These are phyloP conservation scores for Drosophila quinaria DNA, from an alignment of 2,888 invertebrate species.

Conservation along the genomic window DNA sequence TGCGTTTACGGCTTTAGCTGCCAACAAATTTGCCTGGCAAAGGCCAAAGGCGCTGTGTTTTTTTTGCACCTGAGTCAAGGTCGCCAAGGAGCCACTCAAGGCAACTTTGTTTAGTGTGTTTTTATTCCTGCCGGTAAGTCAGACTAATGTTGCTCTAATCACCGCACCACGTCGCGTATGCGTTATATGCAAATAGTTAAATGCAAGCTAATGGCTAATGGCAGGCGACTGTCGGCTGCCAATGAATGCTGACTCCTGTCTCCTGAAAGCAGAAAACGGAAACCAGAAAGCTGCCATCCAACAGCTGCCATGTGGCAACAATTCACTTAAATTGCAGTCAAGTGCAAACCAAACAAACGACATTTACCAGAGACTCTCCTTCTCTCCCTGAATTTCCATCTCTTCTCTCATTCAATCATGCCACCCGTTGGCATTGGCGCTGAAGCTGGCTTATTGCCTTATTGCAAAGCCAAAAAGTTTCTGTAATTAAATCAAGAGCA, in stretches of 20 bases:
- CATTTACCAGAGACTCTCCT: conserved; percentile 2
- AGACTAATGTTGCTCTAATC: conserved; percentile 59
- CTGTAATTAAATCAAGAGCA: conserved; percentile 56
- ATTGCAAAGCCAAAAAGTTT: conserved; percentile 46
- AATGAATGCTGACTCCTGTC: conserved; percentile 2
- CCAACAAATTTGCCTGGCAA: conserved; percentile 39
- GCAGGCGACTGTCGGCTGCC: conserved; percentile 39
- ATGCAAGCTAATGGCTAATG: conserved; percentile 51
- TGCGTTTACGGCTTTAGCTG: background rate
- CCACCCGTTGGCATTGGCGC: background rate
- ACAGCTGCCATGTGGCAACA: conserved; percentile 39
- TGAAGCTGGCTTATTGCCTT: conserved; percentile 48
- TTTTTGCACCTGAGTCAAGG: conserved; percentile 67
- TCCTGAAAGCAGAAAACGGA: background rate
- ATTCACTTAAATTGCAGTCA: conserved; percentile 45
- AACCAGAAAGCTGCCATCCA: conserved; percentile 4
- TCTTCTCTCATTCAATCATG: background rate
- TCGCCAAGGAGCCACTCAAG: conserved; percentile 19
- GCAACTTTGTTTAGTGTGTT: background rate
- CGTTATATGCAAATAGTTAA: conserved; percentile 77
- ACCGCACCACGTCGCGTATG: conserved; percentile 54
- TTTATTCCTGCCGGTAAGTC: conserved; percentile 25
- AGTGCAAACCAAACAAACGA: conserved; percentile 54
- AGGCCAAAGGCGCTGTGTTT: conserved; percentile 48
- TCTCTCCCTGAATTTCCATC: background rate